Evolutionary conservation across 1,140 invertebrate species (phyloP).

Genomic region (Apocrypta bakeri): DNA sequence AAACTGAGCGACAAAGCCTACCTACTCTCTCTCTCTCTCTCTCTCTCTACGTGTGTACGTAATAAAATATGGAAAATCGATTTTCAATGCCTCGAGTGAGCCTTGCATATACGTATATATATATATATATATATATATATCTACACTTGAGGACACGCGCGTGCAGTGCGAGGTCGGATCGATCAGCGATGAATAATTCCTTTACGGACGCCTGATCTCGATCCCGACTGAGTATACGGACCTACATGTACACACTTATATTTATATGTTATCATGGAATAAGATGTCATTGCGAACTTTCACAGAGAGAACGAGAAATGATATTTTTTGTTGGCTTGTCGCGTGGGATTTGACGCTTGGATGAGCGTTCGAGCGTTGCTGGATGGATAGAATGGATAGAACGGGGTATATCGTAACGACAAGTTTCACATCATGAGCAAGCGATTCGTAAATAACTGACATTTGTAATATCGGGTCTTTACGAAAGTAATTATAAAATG

Average conservation of each 20-base stretch:
- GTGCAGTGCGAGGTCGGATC: not conserved
- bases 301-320: no score
- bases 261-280: no score
- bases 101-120: conserved; percentile 7
- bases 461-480: not conserved
- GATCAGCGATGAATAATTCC: conserved; percentile 34
- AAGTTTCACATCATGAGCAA: not conserved
- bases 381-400: not conserved
- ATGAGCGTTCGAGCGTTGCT: not conserved
- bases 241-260: no score
- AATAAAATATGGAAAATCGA: conserved; percentile 45
- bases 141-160: not conserved
- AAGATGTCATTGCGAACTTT: not conserved
- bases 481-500: not conserved
- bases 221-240: no score
- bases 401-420: not conserved
- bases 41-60: not conserved
- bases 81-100: conserved; percentile 33
- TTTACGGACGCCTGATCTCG: conserved; percentile 21
- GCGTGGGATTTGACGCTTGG: not conserved
- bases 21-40: not conserved
- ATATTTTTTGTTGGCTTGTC: not conserved
- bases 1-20: not conserved
- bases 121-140: no score
- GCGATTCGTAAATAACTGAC: not conserved